Evolutionary conservation across 2,888 invertebrate species (phyloP).

Genomic region (Eledone cirrhosa): DNA sequence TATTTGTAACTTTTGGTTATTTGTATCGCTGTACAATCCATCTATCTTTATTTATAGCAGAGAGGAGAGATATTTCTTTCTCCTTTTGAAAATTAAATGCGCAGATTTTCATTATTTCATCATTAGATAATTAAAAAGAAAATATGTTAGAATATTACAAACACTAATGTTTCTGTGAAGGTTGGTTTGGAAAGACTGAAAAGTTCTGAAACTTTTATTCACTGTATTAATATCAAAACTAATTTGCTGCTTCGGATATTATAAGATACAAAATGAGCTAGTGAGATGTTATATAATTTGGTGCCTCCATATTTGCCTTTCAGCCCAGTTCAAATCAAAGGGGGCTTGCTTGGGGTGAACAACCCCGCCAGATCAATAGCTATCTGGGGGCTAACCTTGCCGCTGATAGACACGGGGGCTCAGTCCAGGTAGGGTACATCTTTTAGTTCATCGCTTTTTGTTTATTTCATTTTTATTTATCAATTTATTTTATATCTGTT

Average conservation of each 20-base stretch:
- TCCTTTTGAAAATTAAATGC: too few relatives aligned
- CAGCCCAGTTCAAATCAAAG: conserved; percentile 60
- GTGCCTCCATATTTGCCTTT: conserved; percentile 48
- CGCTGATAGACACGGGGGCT: conserved; percentile 91
- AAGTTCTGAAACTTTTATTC: background rate
- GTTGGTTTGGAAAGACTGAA: conserved; percentile 4
- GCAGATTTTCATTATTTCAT: too few relatives aligned
- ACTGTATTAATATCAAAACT: background rate
- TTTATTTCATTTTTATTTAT: conserved; percentile 21
- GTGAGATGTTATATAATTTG: background rate
- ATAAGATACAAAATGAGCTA: too few relatives aligned
- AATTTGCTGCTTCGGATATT: background rate
- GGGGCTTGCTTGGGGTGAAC: conserved; percentile 63
- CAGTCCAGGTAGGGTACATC: conserved; percentile 81
- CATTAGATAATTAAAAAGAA: too few relatives aligned
- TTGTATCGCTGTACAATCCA: too few relatives aligned
- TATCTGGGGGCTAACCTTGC: conserved; percentile 71
- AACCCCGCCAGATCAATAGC: conserved; percentile 55
- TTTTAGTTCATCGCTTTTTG: conserved; percentile 28
- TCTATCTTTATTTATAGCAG: too few relatives aligned
- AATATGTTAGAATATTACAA: background rate
- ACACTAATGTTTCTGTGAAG: conserved; percentile 21
- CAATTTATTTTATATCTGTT: background rate
- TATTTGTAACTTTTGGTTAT: too few relatives aligned
- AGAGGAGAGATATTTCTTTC: too few relatives aligned